Percentiles rank a stretch among this genome's conserved stretches.
phyloP scores from a whole-genome alignment of 2,797 vertebrate genomes.

The Poliocrania exsul region DNA sequence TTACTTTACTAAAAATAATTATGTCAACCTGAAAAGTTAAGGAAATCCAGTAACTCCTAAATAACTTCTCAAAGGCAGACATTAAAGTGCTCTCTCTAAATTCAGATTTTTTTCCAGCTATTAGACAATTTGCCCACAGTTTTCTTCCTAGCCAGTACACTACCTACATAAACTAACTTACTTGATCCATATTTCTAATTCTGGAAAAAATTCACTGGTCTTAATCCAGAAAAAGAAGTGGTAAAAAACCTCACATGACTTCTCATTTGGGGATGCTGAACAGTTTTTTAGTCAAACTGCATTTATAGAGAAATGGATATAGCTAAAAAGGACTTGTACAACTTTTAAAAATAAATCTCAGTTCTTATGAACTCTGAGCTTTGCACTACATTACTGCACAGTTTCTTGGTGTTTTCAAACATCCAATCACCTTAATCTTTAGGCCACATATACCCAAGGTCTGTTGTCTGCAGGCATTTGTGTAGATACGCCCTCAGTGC shows the following conservation, averaged over 20 bases:
- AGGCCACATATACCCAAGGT: background rate
- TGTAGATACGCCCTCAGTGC: background rate
- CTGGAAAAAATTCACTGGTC: background rate
- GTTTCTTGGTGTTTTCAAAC: background rate
- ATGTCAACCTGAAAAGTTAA: background rate
- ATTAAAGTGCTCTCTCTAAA: background rate
- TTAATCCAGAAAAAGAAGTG: background rate
- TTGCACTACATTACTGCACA: background rate
- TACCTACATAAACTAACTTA: background rate
- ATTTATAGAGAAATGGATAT: background rate
- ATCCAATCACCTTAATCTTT: background rate
- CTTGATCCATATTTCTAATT: background rate
- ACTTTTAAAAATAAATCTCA: background rate
- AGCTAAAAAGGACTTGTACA: background rate
- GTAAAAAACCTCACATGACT: background rate
- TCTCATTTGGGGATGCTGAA: background rate
- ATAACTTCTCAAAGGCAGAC: background rate
- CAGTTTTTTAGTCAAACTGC: background rate
- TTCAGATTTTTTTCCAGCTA: background rate
- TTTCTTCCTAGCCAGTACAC: background rate
- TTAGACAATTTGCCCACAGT: background rate
- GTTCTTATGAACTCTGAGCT: background rate
- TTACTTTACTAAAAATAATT: background rate
- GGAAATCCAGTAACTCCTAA: background rate
- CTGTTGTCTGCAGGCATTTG: background rate